Evolutionary conservation across 2,113 vertebrate genomes (phyloP).

Genomic region (Oceanites oceanicus): DNA sequence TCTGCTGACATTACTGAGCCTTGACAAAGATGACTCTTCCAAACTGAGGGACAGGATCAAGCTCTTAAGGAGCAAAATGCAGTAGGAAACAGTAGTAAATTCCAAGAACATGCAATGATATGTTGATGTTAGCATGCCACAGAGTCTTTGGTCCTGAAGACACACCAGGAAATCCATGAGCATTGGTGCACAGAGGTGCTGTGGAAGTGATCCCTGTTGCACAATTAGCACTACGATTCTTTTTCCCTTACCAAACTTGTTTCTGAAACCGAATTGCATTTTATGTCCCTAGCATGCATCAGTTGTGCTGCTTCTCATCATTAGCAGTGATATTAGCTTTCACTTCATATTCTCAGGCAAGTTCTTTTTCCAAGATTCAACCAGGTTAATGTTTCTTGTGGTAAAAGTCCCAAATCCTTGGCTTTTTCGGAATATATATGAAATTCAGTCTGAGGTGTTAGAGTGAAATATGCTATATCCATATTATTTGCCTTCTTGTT

Average conservation of each 20-base stretch:
- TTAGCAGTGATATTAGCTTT: background rate
- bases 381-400: background rate
- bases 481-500: background rate
- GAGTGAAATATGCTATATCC: background rate
- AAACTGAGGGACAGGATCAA: background rate
- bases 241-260: background rate
- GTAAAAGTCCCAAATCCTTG: background rate
- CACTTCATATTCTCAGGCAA: background rate
- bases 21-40: background rate
- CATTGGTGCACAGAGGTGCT: background rate
- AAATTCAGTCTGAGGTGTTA: background rate
- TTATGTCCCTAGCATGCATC: background rate
- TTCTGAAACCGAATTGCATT: background rate
- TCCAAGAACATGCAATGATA: background rate
- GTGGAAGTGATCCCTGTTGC: background rate
- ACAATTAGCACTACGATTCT: background rate
- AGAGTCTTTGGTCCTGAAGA: background rate
- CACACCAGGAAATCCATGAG: background rate
- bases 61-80: background rate
- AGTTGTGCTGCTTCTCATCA: background rate
- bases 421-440: background rate
- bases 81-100: background rate
- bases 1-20: background rate
- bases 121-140: rapidly evolving
- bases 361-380: background rate